Evolutionary conservation across 2,888 invertebrate species (phyloP).

Genomic region (Oconnorella tubifera): DNA sequence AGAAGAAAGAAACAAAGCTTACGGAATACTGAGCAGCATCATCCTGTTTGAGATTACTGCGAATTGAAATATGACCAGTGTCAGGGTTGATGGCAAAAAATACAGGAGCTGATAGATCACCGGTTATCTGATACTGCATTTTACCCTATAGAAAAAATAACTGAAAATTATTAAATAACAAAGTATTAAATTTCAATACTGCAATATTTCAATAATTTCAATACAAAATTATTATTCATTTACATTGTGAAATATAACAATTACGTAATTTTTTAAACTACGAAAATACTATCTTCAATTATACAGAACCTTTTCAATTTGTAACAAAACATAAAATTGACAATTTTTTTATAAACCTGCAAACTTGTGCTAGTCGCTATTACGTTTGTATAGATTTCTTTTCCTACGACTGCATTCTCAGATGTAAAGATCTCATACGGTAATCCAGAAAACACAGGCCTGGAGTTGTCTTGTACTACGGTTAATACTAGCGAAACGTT

Average conservation of each 20-base stretch:
- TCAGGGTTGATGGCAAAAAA: conserved; percentile 41
- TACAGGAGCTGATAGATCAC: conserved; percentile 42
- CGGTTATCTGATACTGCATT: conserved; percentile 40
- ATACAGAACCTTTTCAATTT: too few species aligned
- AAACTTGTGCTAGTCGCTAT: conserved; percentile 42
- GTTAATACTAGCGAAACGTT: conserved; percentile 40
- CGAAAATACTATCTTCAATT: too few species aligned
- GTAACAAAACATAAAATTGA: too few species aligned
- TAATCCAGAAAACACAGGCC: conserved; percentile 26
- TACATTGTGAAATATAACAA: too few species aligned
- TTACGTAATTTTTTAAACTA: too few species aligned
- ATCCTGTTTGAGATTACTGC: conserved; percentile 25
- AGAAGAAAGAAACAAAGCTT: conserved; percentile 21
- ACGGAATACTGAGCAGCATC: conserved; percentile 36
- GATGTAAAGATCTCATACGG: conserved; percentile 34
- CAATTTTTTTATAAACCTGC: conserved; percentile 37
- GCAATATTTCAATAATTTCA: too few species aligned
- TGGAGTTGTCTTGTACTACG: conserved; percentile 35
- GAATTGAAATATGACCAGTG: conserved; percentile 32
- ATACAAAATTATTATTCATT: too few species aligned
- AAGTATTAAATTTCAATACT: too few species aligned
- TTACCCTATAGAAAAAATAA: conserved; percentile 35
- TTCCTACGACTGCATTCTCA: conserved; percentile 30
- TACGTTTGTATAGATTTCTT: conserved; percentile 35
- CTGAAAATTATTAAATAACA: too few species aligned